Evolutionary conservation across 1,140 invertebrate species (phyloP).

Genomic region (Physella acuta): DNA sequence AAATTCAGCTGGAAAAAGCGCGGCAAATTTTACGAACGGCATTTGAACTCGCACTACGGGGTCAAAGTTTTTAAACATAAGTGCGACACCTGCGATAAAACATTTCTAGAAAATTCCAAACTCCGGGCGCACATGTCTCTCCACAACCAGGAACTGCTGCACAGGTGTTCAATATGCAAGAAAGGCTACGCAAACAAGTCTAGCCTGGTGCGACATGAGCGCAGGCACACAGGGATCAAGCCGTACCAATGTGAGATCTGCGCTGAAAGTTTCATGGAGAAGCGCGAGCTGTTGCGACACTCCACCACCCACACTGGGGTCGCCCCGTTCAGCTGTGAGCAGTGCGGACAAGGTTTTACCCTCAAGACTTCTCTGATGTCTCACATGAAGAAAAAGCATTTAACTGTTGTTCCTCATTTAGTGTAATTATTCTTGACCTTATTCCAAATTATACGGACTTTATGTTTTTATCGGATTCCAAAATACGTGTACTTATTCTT

Average conservation of each 20-base stretch:
- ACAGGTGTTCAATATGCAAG: constrained; percentile 22
- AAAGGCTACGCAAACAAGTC: constrained; percentile 26
- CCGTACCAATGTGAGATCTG: constrained; percentile 27
- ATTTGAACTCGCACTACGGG: constrained; percentile 28
- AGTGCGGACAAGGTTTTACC: constrained; percentile 29
- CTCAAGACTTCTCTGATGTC: constrained; percentile 26
- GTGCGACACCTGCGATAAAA: constrained; percentile 29
- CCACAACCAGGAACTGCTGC: constrained; percentile 16
- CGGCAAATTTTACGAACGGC: constrained; percentile 26
- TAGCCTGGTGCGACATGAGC: constrained; percentile 24
- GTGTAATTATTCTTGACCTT: no score
- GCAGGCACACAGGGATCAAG: constrained; percentile 24
- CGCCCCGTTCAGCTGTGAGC: constrained; percentile 18
- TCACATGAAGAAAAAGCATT: constrained; percentile 26
- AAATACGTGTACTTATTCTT: no score
- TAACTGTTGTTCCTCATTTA: no score
- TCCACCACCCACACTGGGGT: constrained; percentile 26
- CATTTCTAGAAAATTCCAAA: constrained; percentile 28
- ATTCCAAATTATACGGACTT: no score
- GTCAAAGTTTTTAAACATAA: constrained; percentile 27
- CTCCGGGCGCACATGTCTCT: constrained; percentile 13
- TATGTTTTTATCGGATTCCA: no score
- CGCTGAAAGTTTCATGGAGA: constrained; percentile 27
- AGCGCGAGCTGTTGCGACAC: constrained; percentile 27
- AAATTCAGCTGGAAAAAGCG: constrained; percentile 26